phyloP scores from a whole-genome alignment of 2,797 vertebrate species.

The Botia almorhae region DNA sequence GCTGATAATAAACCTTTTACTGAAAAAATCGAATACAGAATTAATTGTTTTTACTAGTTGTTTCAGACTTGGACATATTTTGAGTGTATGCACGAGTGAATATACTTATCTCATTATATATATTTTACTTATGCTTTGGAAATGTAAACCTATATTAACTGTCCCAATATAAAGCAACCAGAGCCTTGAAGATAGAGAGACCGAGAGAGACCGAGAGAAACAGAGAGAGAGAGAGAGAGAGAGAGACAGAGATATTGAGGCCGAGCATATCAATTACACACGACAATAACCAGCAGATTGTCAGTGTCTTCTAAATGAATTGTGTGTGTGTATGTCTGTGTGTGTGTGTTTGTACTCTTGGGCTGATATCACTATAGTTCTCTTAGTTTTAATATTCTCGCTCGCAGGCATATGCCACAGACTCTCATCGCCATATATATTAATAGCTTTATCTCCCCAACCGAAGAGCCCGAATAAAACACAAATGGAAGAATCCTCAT shows the following conservation, averaged over 20 bases:
- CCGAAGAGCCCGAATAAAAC: slow-evolving; percentile 60
- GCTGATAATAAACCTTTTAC: background rate
- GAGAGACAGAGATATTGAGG: background rate
- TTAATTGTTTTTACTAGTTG: background rate
- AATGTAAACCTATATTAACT: background rate
- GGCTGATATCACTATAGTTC: slow-evolving; percentile 56
- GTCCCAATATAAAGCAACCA: slow-evolving; percentile 10
- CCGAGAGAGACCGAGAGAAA: background rate
- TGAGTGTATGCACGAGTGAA: background rate
- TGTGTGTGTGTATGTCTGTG: background rate
- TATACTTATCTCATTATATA: background rate
- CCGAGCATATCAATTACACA: slow-evolving; percentile 54
- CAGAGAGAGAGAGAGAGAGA: background rate
- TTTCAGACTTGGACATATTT: background rate
- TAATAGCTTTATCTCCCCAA: slow-evolving; percentile 62
- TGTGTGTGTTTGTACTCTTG: slow-evolving; percentile 24
- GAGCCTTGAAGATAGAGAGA: background rate
- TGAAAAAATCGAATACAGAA: background rate
- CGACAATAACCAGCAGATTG: slow-evolving; percentile 55
- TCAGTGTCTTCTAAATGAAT: slow-evolving; percentile 54
- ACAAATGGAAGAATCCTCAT: slow-evolving; percentile 64
- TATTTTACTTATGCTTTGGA: background rate
- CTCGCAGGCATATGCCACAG: slow-evolving; percentile 62
- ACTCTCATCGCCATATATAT: slow-evolving; percentile 62
- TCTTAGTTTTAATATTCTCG: slow-evolving; percentile 62